These are phyloP conservation scores for Ptilorrhoa leucosticta DNA, from an alignment of 2,113 vertebrate genomes.

Conservation along the genomic window DNA sequence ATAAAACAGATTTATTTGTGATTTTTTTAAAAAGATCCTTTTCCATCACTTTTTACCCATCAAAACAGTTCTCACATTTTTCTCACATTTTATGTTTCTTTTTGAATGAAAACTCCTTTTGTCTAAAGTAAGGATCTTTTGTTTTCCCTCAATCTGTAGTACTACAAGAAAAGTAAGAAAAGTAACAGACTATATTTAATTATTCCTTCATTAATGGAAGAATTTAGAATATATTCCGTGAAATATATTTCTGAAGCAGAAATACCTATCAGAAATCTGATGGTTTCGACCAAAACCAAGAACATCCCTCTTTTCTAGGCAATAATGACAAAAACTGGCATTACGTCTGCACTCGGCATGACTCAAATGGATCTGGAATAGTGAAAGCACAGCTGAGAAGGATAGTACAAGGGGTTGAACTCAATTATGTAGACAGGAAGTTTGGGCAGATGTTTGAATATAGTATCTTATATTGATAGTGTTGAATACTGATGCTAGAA, in stretches of 20 bases:
- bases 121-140: neutral
- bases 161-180: neutral
- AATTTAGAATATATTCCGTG: neutral
- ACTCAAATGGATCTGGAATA: neutral
- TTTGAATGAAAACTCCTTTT: neutral
- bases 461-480: neutral
- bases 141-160: neutral
- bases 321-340: neutral
- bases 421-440: neutral
- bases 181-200: neutral
- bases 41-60: neutral
- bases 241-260: neutral
- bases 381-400: neutral
- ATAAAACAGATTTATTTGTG: neutral
- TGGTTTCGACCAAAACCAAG: neutral
- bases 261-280: neutral
- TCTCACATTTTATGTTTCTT: neutral
- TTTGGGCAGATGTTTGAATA: neutral
- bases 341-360: neutral
- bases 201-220: neutral
- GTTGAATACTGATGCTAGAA: neutral
- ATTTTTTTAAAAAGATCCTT: neutral
- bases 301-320: neutral
- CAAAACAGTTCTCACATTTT: neutral
- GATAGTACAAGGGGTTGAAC: neutral